Evolutionary conservation across 1,140 invertebrate genomes (phyloP), one percentile per base, ranked within the genome.

Genomic region (Papilio aristodemus): DNA sequence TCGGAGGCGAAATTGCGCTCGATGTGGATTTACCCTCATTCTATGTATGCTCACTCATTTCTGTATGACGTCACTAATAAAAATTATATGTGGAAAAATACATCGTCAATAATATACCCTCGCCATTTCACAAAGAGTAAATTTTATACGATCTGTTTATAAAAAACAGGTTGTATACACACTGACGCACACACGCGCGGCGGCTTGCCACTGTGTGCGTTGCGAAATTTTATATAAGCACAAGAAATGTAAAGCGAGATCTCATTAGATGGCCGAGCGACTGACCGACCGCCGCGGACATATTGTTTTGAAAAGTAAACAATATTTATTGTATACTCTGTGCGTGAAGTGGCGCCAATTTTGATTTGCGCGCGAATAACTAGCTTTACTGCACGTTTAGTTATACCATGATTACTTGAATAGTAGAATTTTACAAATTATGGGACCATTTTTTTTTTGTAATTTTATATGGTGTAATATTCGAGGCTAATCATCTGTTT

Each of bases 181-280:
- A 54, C 39, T 11, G 39, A 50, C 41, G 11, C 63, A 36, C 25
- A 46, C 36, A 3, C 6, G 14, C 19, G 41, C 38, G 22, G 5
- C 14, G 8, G 43, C 14, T 11, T 43, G 17, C 22, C 11, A 50
- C 19, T 7, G 71, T 70, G 68, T 73, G 71, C 57, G 71, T 70
- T 70, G 71, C 71, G 66, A 73, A 73, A 70, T 70, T 67, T 73
- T 73, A 73, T 73, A 69, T 73, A 73, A 73, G 64, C 68, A 60
- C 71, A 41, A 63, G 68, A 70, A 67, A 66, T 50, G 63, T 60
- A 67, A 67, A 64, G 57, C 38, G 63, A 38, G 41, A 64, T 67
- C 68, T 72, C 64, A 67, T 72, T 72, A 72, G 71, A 67, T 69
- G 57, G 68, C 37, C 62, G 63, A 27, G 27, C 67, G 63, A 68